phyloP scores from a whole-genome alignment of 2,888 invertebrate genomes.

The Scaptomyza flava region DNA sequence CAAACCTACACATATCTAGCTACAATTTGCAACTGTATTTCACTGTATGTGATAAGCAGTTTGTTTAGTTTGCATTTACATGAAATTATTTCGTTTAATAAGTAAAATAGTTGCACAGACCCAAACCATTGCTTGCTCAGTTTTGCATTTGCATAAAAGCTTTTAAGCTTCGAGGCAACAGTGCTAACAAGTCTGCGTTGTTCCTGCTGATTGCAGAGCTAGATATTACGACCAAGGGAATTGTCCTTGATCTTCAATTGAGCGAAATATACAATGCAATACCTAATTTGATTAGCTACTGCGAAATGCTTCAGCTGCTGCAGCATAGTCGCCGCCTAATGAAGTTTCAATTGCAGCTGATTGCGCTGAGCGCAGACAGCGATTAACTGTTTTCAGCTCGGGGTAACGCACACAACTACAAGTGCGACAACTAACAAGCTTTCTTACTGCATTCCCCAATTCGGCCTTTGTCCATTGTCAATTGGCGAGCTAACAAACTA shows the following conservation, averaged over 20 bases:
- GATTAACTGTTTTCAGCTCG: conserved; percentile 23
- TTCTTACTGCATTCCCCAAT: conserved; percentile 1
- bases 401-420: background rate
- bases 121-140: background rate
- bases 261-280: background rate
- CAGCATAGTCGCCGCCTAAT: conserved; percentile 25
- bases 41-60: conserved; percentile 12
- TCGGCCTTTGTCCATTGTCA: conserved; percentile 1
- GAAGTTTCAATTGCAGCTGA: conserved; percentile 46
- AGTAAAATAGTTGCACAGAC: conserved; percentile 22
- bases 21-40: conserved; percentile 7
- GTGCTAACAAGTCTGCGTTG: conserved; percentile 13
- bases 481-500: conserved; percentile 4
- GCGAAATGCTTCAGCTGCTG: conserved; percentile 8
- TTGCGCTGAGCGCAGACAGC: conserved; percentile 23
- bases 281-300: conserved; percentile 35
- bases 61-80: conserved; percentile 63
- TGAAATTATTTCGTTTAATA: conserved; percentile 59
- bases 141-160: conserved; percentile 29
- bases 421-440: conserved; percentile 21
- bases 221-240: conserved; percentile 4
- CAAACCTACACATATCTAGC: conserved; percentile 1
- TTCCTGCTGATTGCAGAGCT: conserved; percentile 34
- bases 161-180: conserved; percentile 6
- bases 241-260: conserved; percentile 19